Percentiles rank a stretch among this genome's conserved stretches.
phyloP scores from a whole-genome alignment of 2,113 vertebrate genomes.

The Siniperca knerii region DNA sequence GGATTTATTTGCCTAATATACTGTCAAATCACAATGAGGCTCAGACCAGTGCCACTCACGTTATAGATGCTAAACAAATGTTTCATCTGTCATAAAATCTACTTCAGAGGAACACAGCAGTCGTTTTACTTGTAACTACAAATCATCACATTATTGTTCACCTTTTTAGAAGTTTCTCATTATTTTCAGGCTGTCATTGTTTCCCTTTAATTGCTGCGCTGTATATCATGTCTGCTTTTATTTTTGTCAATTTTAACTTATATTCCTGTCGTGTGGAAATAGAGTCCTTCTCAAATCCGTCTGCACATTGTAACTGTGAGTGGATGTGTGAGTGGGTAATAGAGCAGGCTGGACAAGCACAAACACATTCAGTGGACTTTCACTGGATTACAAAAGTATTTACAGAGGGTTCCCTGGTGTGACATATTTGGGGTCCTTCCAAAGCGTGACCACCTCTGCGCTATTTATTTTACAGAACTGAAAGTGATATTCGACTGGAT shows the following conservation, averaged over 20 bases:
- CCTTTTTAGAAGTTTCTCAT: no score
- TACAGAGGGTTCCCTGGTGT: neutral
- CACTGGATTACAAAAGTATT: neutral
- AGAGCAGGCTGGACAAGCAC: neutral
- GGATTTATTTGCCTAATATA: slow-evolving; percentile 30
- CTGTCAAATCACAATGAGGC: slow-evolving; percentile 17
- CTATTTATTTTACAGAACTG: neutral
- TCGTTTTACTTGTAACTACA: neutral
- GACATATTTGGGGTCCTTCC: neutral
- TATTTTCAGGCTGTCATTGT: no score
- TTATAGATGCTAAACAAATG: neutral
- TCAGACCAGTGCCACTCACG: neutral
- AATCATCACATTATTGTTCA: no score
- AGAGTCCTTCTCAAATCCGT: no score
- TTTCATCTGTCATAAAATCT: neutral
- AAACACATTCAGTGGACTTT: neutral
- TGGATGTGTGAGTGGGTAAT: neutral
- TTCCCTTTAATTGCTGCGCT: no score
- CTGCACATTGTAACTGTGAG: neutral
- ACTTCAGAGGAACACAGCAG: neutral
- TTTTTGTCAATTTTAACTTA: no score
- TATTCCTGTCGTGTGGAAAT: no score
- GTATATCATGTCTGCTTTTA: no score
- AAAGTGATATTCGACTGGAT: slow-evolving; percentile 11
- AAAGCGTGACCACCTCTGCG: neutral